Evolutionary conservation across 2,888 invertebrate species (phyloP), one percentile per base, ranked within the genome.

Genomic region (Orchesellides sinensis): DNA sequence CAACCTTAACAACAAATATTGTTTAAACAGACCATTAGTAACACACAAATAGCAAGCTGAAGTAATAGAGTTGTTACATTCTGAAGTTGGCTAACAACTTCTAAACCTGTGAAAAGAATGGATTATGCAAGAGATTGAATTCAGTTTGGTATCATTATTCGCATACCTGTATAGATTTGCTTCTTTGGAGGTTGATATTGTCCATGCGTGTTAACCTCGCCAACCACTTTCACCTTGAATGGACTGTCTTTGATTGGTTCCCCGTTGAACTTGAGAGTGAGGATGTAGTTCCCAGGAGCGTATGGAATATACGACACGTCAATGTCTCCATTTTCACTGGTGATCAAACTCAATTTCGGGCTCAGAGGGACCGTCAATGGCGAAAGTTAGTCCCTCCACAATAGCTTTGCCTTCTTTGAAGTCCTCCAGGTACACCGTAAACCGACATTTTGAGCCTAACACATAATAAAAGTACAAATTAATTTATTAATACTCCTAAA

Each of bases 171-270:
- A 45, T 83, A 80, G 25, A 83, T 74, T 21, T 74, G 74, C 52
- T 83, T 83, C 70, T 83, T 83, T 14, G 61, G 74, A 17, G 83
- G 74, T 14, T 35, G 32, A 32, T 83, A 83, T 66, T 83, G 83
- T 32, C 83, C 83, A 54, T 83, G 83, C 4, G 83, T 83, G 61
- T 83, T 83, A 19, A 83, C 83, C 23, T 83, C 83, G 0, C 83
- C 83, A 32, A 83, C 83, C 4, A 83, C 80, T 29, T 83, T 83
- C 45, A 83, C 80, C 29, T 83, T 83, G 59, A 83, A 83, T 21
- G 83, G 83, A 27, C 83, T 83, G 80, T 83, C 83, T 52, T 83
- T 83, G 40, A 83, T 83, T 52, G 35, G 56, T 21, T 63, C 75
- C 49, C 83, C 83, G 49, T 83, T 83, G 66, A 83, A 83, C 32